Evolutionary conservation across 2,113 vertebrate species (phyloP).

Genomic region (Anguilla rostrata): DNA sequence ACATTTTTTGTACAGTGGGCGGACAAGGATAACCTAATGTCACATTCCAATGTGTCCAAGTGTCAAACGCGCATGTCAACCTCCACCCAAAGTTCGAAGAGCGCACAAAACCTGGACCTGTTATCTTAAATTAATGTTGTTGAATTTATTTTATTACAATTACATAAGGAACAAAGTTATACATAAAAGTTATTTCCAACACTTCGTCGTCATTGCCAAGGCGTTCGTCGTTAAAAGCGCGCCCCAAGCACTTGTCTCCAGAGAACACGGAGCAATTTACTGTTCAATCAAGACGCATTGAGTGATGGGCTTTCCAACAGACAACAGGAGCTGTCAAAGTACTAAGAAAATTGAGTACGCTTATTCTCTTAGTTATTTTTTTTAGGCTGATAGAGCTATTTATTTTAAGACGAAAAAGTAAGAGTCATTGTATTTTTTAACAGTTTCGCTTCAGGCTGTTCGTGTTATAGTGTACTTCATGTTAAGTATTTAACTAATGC

Average conservation of each 20-base stretch:
- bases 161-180: background rate
- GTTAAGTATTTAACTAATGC: no score
- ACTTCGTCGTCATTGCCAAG: background rate
- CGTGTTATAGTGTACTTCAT: no score
- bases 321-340: background rate
- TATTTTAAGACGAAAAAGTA: background rate
- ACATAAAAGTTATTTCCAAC: background rate
- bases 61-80: background rate
- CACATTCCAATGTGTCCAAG: background rate
- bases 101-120: background rate
- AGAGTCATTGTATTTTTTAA: no score
- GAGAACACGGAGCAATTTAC: background rate
- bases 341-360: background rate
- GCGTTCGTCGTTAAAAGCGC: background rate
- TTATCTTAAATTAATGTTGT: background rate
- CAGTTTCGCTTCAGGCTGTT: no score
- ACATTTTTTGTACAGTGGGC: background rate
- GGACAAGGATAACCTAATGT: background rate
- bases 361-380: background rate
- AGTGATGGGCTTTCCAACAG: background rate
- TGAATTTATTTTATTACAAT: background rate
- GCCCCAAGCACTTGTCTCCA: background rate
- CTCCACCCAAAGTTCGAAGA: background rate
- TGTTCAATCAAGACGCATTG: conserved; percentile 1
- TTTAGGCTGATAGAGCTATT: background rate